Percentiles rank a stretch among this genome's conserved stretches.
Conservation (phyloP, 1,140 invertebrate species). For the Trissolcus basalis region DNA sequence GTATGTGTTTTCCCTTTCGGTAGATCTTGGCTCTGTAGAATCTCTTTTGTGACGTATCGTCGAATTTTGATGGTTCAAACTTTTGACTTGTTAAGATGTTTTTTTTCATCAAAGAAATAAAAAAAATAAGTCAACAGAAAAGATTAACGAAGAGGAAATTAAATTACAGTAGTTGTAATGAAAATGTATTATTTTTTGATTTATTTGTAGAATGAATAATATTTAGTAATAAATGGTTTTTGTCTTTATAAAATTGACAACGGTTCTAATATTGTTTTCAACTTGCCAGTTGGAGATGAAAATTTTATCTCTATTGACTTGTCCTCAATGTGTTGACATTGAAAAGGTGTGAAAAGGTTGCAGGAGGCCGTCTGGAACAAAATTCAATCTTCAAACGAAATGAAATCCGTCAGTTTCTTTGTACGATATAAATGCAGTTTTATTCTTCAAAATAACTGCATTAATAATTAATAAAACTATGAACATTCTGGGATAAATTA, state of each 20-base stretch:
- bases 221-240: background rate
- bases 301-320: constrained; percentile 15
- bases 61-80: constrained; percentile 34
- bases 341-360: constrained; percentile 36
- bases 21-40: constrained; percentile 51
- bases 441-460: no score
- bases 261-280: background rate
- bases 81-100: background rate
- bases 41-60: constrained; percentile 47
- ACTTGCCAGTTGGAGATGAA: background rate
- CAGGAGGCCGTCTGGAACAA: background rate
- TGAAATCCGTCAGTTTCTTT: background rate
- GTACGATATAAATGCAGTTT: background rate
- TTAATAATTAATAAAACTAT: no score
- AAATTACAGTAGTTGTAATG: no score
- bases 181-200: no score
- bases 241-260: background rate
- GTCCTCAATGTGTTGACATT: constrained; percentile 33
- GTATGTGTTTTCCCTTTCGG: constrained; percentile 61
- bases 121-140: no score
- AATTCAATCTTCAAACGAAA: background rate
- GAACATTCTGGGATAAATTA: no score
- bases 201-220: no score
- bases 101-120: background rate
- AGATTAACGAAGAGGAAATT: no score